Evolutionary conservation across 2,888 invertebrate species (phyloP).

Genomic region (Carterocephalus palaemon): DNA sequence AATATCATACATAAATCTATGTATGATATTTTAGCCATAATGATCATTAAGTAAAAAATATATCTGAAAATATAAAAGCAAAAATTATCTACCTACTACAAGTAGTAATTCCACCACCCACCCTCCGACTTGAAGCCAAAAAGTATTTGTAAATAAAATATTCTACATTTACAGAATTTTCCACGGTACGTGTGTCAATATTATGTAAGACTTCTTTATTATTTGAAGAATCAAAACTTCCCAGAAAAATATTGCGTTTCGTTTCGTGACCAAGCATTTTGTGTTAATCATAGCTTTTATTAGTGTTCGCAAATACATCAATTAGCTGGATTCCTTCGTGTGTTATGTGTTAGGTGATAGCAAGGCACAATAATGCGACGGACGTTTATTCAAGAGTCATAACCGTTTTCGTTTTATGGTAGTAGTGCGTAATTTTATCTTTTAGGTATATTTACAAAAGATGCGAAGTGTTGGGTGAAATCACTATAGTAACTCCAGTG

Average conservation of each 20-base stretch:
- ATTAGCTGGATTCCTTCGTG: not conserved
- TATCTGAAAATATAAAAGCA: too few relatives aligned
- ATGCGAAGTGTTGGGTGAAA: too few relatives aligned
- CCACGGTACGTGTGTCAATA: not conserved
- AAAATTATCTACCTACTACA: too few relatives aligned
- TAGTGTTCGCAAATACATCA: constrained; percentile 11
- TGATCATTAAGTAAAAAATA: too few relatives aligned
- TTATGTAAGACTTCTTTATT: not conserved
- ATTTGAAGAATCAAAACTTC: constrained; percentile 13
- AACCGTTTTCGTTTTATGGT: not conserved
- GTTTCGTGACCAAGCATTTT: constrained; percentile 24
- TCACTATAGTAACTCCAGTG: too few relatives aligned
- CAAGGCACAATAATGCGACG: constrained; percentile 12
- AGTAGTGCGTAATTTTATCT: too few relatives aligned
- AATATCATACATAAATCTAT: too few relatives aligned
- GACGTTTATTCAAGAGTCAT: constrained; percentile 4
- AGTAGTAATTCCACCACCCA: too few relatives aligned
- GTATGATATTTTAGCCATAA: too few relatives aligned
- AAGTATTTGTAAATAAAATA: not conserved
- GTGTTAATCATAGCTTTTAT: constrained; percentile 10
- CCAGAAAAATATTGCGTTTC: constrained; percentile 11
- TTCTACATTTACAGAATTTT: constrained; percentile 4
- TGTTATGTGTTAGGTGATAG: constrained; percentile 12
- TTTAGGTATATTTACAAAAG: too few relatives aligned
- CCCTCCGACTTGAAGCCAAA: too few relatives aligned